These are phyloP conservation scores for Gasteruption jaculator DNA, from an alignment of 2,888 invertebrate species.

Conservation along the genomic window DNA sequence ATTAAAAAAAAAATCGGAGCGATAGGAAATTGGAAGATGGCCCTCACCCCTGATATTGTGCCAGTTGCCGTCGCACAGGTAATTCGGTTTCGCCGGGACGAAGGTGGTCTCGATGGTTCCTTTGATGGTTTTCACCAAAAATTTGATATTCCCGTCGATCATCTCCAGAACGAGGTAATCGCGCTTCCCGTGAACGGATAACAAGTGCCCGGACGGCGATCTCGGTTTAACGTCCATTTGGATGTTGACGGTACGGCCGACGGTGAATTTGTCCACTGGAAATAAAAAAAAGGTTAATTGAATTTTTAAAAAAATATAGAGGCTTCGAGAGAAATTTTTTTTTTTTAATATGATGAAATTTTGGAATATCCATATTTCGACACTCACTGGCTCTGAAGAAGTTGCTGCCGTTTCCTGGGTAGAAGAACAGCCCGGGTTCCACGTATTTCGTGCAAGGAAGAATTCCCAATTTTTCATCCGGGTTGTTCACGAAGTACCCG, in stretches of 20 bases:
- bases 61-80: conserved; percentile 93
- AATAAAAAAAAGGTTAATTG: conserved; percentile 18
- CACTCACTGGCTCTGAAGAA: conserved; percentile 63
- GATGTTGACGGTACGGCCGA: conserved; percentile 75
- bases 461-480: conserved; percentile 60
- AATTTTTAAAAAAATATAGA: conserved; percentile 24
- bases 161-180: conserved; percentile 87
- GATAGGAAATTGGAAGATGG: background rate
- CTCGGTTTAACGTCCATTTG: conserved; percentile 84
- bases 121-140: conserved; percentile 79
- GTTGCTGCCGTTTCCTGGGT: conserved; percentile 64
- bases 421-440: conserved; percentile 82
- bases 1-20: background rate
- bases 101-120: conserved; percentile 71
- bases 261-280: conserved; percentile 70
- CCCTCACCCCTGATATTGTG: conserved; percentile 74
- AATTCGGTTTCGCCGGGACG: conserved; percentile 61
- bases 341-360: too few species aligned
- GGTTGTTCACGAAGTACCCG: conserved; percentile 61
- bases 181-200: conserved; percentile 77
- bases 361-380: background rate
- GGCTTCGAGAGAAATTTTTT: conserved; percentile 27
- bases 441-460: conserved; percentile 76
- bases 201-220: conserved; percentile 75
- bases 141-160: conserved; percentile 77